Conservation (phyloP, 2,797 vertebrate genomes). For the Euphonia xanthogaster region DNA sequence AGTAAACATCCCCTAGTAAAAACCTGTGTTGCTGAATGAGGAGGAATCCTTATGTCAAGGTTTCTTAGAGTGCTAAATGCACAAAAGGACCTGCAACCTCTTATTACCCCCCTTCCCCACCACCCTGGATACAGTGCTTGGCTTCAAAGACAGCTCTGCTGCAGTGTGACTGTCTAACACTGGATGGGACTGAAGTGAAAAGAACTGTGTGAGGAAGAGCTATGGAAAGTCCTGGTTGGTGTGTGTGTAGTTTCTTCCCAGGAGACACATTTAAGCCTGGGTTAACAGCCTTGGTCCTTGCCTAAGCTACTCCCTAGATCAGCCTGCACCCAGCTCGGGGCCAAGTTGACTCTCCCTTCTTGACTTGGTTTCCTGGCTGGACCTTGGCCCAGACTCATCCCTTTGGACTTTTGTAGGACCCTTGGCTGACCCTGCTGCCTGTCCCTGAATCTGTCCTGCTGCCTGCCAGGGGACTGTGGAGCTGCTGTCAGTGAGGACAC, state of each 20-base stretch:
- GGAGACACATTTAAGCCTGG: background rate
- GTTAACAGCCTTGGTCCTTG: background rate
- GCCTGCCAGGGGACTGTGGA: background rate
- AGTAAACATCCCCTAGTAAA: background rate
- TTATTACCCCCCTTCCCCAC: background rate
- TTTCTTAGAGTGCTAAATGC: background rate
- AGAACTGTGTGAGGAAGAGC: background rate
- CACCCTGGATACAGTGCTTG: background rate
- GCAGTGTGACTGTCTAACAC: background rate
- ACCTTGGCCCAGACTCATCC: fast-evolving
- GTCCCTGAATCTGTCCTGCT: background rate
- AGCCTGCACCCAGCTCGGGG: background rate
- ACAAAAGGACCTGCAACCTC: background rate
- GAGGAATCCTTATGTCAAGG: background rate
- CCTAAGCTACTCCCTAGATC: background rate
- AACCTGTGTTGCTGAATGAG: background rate
- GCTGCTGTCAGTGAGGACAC: background rate
- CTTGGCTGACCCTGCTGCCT: background rate
- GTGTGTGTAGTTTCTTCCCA: background rate
- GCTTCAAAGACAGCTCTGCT: background rate
- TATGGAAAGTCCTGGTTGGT: background rate
- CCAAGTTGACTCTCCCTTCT: background rate
- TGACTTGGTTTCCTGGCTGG: background rate
- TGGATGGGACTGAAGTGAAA: background rate
- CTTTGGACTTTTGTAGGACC: background rate